Evolutionary conservation across 1,140 invertebrate species (phyloP).

Genomic region (Cyclina sinensis): DNA sequence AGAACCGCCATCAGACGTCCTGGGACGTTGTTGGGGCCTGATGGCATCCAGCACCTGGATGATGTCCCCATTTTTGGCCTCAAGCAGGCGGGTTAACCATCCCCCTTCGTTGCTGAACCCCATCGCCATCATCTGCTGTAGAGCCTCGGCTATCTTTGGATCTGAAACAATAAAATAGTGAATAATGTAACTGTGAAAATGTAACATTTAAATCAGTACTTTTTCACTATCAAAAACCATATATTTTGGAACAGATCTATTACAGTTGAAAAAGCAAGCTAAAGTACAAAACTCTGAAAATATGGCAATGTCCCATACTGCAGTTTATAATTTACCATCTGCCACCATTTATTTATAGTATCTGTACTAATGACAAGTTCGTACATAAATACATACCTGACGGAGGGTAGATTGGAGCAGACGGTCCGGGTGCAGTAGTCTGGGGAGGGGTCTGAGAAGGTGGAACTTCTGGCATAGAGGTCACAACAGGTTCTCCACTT

Average conservation of each 20-base stretch:
- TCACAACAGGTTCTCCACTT: constrained; percentile 6
- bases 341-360: no score
- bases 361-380: no score
- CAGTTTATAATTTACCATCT: no score
- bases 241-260: no score
- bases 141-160: constrained; percentile 75
- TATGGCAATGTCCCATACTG: no score
- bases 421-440: background rate
- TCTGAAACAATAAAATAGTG: constrained; percentile 69
- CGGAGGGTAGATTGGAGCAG: constrained; percentile 53
- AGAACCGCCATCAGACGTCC: background rate
- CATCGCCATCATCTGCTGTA: constrained; percentile 92
- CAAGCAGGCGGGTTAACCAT: constrained; percentile 89
- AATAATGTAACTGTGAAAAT: no score
- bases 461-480: background rate
- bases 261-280: no score
- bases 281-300: no score
- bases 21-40: constrained; percentile 63
- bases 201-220: no score
- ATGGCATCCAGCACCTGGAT: constrained; percentile 90
- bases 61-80: constrained; percentile 90
- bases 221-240: no score
- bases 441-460: background rate
- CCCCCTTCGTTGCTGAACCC: constrained; percentile 92
- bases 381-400: constrained; percentile 23